phyloP scores from a whole-genome alignment of 2,113 vertebrate species.

The Eurystomus gularis region DNA sequence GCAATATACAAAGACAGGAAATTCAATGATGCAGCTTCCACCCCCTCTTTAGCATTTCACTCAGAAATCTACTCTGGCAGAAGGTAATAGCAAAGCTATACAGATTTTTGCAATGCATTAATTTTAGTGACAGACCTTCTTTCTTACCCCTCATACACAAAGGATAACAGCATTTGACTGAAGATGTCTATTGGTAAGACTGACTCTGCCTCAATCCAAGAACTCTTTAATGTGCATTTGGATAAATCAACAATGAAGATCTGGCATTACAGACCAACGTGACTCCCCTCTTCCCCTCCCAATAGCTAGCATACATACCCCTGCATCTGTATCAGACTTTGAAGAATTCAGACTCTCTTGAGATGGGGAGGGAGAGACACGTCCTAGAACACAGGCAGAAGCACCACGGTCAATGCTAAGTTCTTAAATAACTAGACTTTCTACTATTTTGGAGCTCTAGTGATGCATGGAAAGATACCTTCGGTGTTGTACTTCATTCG shows the following conservation, averaged over 20 bases:
- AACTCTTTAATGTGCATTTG: not conserved
- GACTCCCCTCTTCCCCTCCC: too few relatives aligned
- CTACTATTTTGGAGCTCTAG: not conserved
- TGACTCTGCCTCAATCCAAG: not conserved
- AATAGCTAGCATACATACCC: constrained; percentile 71
- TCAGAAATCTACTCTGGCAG: not conserved
- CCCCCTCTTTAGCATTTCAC: not conserved
- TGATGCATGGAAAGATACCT: constrained; percentile 72
- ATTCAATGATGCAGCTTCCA: not conserved
- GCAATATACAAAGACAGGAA: not conserved
- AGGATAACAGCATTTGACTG: not conserved
- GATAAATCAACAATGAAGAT: not conserved
- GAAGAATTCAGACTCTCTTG: constrained; percentile 98
- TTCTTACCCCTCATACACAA: not conserved
- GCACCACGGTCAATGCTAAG: not conserved
- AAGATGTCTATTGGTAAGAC: not conserved
- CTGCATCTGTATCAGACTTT: constrained; percentile 93
- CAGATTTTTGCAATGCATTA: not conserved
- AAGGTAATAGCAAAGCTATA: not conserved
- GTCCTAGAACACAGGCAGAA: constrained; percentile 77
- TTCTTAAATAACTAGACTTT: not conserved
- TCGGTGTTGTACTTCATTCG: constrained; percentile 98
- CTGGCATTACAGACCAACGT: not conserved
- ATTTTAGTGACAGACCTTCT: not conserved
- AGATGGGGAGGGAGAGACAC: constrained; percentile 96